Evolutionary conservation across 2,113 vertebrate species (phyloP), one percentile per base, ranked within the genome.

Genomic region (Rhipidura dahli): DNA sequence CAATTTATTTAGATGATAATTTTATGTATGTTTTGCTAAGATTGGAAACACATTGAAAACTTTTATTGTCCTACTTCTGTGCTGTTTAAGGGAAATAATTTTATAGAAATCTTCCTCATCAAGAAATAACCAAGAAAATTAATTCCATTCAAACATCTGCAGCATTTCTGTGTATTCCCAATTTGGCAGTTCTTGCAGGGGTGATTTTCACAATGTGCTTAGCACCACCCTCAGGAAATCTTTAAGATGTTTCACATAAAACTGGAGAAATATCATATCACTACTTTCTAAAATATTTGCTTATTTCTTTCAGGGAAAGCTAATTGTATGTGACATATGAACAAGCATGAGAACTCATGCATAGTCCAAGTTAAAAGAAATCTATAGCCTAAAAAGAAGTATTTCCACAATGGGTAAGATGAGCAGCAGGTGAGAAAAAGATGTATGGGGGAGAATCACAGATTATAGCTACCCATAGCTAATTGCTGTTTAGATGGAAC

Each of bases 391-490:
- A 33, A n/a, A 89, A 92, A 59, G 33, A 31, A 35, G 26, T 13
- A 65, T 86, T 86, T 88, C 64, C 40, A 50, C 23, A 39, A 45
- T 0, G 47, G 16, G 82, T 89, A 75, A 87, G 68, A 66, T 93
- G 57, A 95, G 80, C 82, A 94, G 92, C 61, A 94, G 92, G 88
- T 96, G 91, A 97, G 87, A 90, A 97, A 95, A 75, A 94, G 78
- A 89, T 78, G 30, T 40, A 86, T 45, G 47, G 17, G 20, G 33
- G 10, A 68, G 40, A 95, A 94, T 37, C 13, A 6, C 57, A 78
- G 51, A 73, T 73, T 94, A 93, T 39, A 89, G 61, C 82, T 83
- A 94, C 85, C 75, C 80, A 66, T 83, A 91, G 45, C 76, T 96
- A 95, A 97, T 85, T 96, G 66, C 57, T 96, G 71, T 94, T 93